A percentile compares a stretch with the other conserved stretches of the same genome.
Conservation (phyloP, 2,797 vertebrate species). For the Nyctibius grandis region DNA sequence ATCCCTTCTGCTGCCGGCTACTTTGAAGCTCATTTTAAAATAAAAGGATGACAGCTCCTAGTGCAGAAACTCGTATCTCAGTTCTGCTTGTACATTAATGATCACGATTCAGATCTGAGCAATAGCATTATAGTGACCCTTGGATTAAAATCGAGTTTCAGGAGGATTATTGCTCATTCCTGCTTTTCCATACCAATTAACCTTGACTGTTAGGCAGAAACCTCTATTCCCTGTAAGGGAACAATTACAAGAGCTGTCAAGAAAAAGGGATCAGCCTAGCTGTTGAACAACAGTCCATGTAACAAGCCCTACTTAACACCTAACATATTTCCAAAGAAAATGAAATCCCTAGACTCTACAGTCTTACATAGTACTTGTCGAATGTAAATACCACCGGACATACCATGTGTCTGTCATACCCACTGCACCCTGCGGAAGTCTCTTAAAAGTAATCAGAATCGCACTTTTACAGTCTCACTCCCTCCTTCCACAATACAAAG, state of each 20-base stretch:
- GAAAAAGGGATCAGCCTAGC: slow-evolving; percentile 9
- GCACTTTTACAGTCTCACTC: background rate
- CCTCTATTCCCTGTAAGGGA: background rate
- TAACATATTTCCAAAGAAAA: slow-evolving; percentile 19
- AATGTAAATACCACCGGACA: background rate
- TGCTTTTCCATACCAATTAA: slow-evolving; percentile 45
- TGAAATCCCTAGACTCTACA: background rate
- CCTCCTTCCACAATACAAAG: background rate
- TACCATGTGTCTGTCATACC: background rate
- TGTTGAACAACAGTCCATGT: background rate
- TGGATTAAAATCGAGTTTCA: slow-evolving; percentile 16
- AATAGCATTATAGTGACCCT: slow-evolving; percentile 29
- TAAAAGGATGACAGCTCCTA: background rate
- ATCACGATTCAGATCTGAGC: background rate
- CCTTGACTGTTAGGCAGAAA: slow-evolving; percentile 17
- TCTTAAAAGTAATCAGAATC: background rate
- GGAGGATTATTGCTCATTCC: slow-evolving; percentile 41
- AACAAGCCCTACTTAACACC: slow-evolving; percentile 36
- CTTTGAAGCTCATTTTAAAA: background rate
- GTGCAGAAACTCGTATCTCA: background rate
- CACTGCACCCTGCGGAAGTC: background rate
- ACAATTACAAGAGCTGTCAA: background rate
- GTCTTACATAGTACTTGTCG: background rate
- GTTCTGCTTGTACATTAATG: background rate
- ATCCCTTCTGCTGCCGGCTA: background rate